A percentile compares a stretch with the other conserved stretches of the same genome.
These are phyloP conservation scores for Lycophotia porphyrea DNA, from an alignment of 2,888 invertebrate species.

Conservation along the genomic window DNA sequence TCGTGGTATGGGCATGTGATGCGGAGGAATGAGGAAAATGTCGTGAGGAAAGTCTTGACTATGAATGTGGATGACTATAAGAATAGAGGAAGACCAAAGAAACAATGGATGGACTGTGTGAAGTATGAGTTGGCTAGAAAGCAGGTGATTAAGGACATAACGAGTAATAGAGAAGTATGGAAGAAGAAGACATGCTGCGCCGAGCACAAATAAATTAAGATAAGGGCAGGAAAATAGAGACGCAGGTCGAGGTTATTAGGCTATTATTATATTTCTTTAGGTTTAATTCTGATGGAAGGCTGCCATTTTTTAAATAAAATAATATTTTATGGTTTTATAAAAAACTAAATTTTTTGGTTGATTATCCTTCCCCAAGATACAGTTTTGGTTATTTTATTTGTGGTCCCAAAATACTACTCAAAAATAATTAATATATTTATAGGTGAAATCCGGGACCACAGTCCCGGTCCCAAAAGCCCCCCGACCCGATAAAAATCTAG, in stretches of 20 bases:
- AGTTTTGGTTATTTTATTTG: no score
- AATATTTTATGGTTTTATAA: no score
- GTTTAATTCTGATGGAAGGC: no score
- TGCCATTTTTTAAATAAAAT: no score
- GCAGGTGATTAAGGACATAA: neutral
- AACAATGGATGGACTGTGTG: neutral
- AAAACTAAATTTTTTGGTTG: no score
- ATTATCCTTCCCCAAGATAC: no score
- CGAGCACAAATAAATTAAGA: neutral
- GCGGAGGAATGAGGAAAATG: neutral
- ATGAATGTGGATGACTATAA: neutral
- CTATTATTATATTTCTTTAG: no score
- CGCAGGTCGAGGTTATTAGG: no score
- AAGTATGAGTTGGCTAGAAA: neutral
- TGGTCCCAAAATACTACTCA: no score
- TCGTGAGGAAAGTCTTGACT: neutral
- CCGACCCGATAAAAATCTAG: neutral
- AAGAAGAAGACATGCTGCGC: neutral
- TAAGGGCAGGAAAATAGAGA: neutral
- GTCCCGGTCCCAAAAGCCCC: no score
- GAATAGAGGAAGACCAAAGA: neutral
- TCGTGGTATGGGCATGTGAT: neutral
- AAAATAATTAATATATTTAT: no score
- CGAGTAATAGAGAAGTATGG: neutral
- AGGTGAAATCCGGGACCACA: no score